phyloP scores from a whole-genome alignment of 2,888 invertebrate species.

The Lacanobia wlatinum region DNA sequence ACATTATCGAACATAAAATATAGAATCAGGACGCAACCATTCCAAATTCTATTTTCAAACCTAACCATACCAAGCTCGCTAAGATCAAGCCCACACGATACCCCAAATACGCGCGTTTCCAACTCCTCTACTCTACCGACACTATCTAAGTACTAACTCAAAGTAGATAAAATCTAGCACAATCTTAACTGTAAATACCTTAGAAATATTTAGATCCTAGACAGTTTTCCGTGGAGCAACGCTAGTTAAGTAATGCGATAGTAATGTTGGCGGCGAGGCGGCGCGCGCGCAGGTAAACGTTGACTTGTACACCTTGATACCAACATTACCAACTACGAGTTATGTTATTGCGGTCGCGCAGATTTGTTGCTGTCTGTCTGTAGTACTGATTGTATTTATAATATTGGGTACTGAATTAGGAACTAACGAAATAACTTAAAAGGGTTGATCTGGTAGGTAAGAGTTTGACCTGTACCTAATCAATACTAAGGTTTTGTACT shows the following conservation, averaged over 20 bases:
- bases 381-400: slow-evolving; percentile 47
- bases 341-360: slow-evolving; percentile 61
- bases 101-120: slow-evolving; percentile 23
- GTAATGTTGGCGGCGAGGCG: slow-evolving; percentile 71
- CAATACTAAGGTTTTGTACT: neutral
- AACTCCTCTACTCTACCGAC: neutral
- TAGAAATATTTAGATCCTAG: slow-evolving; percentile 63
- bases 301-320: slow-evolving; percentile 68
- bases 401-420: slow-evolving; percentile 25
- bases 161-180: slow-evolving; percentile 59
- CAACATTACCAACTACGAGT: slow-evolving; percentile 41
- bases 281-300: slow-evolving; percentile 75
- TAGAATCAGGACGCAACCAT: neutral
- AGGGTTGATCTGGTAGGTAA: slow-evolving; percentile 8
- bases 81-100: slow-evolving; percentile 52
- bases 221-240: slow-evolving; percentile 64
- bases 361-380: slow-evolving; percentile 50
- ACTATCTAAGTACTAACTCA: slow-evolving; percentile 29
- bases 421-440: slow-evolving; percentile 24
- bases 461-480: neutral
- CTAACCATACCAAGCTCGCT: neutral
- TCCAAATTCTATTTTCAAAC: slow-evolving; percentile 10
- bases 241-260: slow-evolving; percentile 73
- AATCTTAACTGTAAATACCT: slow-evolving; percentile 64
- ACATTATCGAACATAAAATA: too few species aligned